These are phyloP conservation scores for Imbricaverruca yamaguchii DNA, from an alignment of 2,888 invertebrate species.

Conservation along the genomic window DNA sequence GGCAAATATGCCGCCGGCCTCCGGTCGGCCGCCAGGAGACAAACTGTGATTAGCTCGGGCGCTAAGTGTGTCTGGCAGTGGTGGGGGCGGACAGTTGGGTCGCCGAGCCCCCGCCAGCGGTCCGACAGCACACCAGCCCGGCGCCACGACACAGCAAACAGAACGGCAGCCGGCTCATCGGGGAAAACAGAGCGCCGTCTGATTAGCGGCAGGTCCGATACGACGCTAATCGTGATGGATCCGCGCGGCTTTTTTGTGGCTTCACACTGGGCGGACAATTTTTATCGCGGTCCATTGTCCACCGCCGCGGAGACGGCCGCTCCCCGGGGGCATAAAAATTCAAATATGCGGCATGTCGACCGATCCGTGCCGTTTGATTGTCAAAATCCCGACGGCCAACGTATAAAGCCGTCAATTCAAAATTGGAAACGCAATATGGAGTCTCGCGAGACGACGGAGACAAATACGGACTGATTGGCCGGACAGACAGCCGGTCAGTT, in stretches of 20 bases:
- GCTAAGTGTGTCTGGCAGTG: not conserved
- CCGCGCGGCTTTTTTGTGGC: not conserved
- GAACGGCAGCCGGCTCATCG: not conserved
- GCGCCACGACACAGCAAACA: not conserved
- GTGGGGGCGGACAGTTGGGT: not conserved
- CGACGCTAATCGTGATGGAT: slow-evolving; percentile 16
- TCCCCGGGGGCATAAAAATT: slow-evolving; percentile 16
- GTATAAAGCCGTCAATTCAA: slow-evolving; percentile 18
- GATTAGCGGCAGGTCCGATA: not conserved
- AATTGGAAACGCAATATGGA: slow-evolving; percentile 22
- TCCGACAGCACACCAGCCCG: not conserved
- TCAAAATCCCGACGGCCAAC: slow-evolving; percentile 14
- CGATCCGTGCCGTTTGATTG: slow-evolving; percentile 9
- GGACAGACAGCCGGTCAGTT: not conserved
- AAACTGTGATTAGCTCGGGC: not conserved
- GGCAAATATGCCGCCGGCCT: slow-evolving; percentile 6
- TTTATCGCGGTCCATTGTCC: not conserved
- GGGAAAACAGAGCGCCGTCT: not conserved
- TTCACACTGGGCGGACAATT: not conserved
- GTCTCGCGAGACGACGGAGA: slow-evolving; percentile 13
- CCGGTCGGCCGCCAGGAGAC: not conserved
- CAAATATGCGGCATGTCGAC: slow-evolving; percentile 6
- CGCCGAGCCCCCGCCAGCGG: not conserved
- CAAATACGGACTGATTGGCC: not conserved
- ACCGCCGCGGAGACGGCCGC: not conserved